Conservation (phyloP, 2,888 invertebrate genomes). For the Byasa hedistus region DNA sequence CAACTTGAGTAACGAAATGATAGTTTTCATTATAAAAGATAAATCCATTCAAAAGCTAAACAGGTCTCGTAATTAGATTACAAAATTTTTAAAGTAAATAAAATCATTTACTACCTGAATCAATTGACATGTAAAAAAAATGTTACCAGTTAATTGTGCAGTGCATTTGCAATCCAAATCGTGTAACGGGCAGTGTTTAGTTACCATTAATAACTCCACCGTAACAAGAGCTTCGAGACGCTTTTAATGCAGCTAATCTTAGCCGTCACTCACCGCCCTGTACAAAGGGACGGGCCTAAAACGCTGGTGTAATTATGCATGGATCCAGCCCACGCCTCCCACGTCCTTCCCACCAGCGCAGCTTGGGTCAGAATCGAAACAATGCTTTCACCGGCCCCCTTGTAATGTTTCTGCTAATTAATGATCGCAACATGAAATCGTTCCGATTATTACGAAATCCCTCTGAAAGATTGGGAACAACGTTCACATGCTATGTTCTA, state of each 20-base stretch:
- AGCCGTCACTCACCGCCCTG: constrained; percentile 14
- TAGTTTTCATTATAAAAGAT: too few relatives aligned
- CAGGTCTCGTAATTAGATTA: too few relatives aligned
- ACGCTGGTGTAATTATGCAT: constrained; percentile 54
- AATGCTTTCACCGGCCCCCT: constrained; percentile 65
- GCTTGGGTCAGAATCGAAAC: constrained; percentile 49
- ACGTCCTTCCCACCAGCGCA: constrained; percentile 56
- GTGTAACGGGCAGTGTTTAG: constrained; percentile 11
- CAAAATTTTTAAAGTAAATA: too few relatives aligned
- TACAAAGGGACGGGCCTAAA: constrained; percentile 38
- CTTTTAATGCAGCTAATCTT: constrained; percentile 9
- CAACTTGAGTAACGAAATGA: too few relatives aligned
- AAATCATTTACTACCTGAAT: background rate
- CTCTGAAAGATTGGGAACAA: constrained; percentile 8
- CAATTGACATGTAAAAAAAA: constrained; percentile 16
- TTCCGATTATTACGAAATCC: constrained; percentile 35
- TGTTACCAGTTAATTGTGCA: too few relatives aligned
- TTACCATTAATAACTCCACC: constrained; percentile 13
- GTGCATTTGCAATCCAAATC: constrained; percentile 2
- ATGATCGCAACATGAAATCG: constrained; percentile 48
- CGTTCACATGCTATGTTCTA: background rate
- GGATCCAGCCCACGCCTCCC: constrained; percentile 56
- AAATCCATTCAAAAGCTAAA: too few relatives aligned
- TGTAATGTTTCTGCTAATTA: constrained; percentile 63
- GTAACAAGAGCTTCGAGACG: constrained; percentile 13